These are phyloP conservation scores for Epicampocera succincta DNA, from an alignment of 2,888 invertebrate species.

Conservation along the genomic window DNA sequence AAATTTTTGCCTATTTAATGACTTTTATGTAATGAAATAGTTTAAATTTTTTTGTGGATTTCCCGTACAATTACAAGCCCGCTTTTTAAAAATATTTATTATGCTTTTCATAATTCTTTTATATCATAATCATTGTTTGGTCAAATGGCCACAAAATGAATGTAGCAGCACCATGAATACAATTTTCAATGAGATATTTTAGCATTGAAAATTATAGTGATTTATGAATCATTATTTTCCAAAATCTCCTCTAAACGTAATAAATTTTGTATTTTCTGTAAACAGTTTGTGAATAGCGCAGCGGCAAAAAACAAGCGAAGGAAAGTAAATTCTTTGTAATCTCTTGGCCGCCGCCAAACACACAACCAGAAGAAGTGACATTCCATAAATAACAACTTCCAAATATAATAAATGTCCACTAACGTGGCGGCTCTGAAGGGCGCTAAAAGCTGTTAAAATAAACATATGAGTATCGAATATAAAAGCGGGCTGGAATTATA, in stretches of 20 bases:
- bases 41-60: no score
- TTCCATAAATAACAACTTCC: conserved; percentile 22
- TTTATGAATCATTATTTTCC: conserved; percentile 32
- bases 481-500: no score
- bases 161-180: conserved; percentile 14
- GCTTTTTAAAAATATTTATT: conserved; percentile 37
- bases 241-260: conserved; percentile 49
- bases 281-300: neutral
- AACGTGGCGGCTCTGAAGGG: neutral
- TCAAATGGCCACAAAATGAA: conserved; percentile 8
- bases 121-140: conserved; percentile 15
- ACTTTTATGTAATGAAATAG: no score
- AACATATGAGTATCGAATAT: no score
- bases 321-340: conserved; percentile 17
- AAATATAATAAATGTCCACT: neutral
- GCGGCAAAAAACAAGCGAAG: neutral
- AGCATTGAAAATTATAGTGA: conserved; percentile 47
- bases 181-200: conserved; percentile 38
- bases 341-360: neutral
- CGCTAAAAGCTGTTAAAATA: no score
- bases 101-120: conserved; percentile 29
- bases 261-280: conserved; percentile 38
- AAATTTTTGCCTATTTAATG: no score
- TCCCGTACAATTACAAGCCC: neutral
- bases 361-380: neutral